Evolutionary conservation across 1,140 invertebrate genomes (phyloP).

Genomic region (Tetragonula clypearis): DNA sequence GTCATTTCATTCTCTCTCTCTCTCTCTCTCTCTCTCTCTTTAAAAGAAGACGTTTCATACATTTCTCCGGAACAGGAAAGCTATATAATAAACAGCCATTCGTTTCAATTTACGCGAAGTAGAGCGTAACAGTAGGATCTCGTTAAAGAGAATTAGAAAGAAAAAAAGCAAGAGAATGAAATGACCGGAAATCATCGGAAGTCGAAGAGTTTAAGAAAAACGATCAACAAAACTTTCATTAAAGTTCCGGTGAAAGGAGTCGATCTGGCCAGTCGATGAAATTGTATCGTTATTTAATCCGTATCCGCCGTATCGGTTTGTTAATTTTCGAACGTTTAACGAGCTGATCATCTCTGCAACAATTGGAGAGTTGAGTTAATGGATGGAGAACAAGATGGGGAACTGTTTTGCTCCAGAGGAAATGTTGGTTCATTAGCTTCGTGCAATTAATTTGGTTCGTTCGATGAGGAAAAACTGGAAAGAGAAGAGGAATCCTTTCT

Average conservation of each 20-base stretch:
- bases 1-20: too few relatives aligned
- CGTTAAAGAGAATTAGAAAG: background rate
- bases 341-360: constrained; percentile 8
- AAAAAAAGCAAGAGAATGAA: background rate
- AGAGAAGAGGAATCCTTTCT: background rate
- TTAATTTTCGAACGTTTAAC: constrained; percentile 50
- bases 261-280: background rate
- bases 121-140: background rate
- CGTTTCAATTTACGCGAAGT: background rate
- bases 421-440: constrained; percentile 32
- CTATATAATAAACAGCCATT: background rate
- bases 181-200: background rate
- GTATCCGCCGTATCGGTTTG: constrained; percentile 16
- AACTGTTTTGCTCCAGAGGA: constrained; percentile 30
- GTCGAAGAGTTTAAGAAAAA: background rate
- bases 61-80: background rate
- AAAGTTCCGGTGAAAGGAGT: constrained; percentile 27
- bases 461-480: background rate
- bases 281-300: background rate
- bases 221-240: background rate
- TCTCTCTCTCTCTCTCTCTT: background rate
- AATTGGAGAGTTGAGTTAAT: constrained; percentile 16
- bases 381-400: constrained; percentile 6
- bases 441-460: constrained; percentile 52
- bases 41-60: background rate